A percentile compares a stretch with the other conserved stretches of the same genome.
These are phyloP conservation scores for Cossypha niveicapilla DNA, from an alignment of 2,797 vertebrate genomes.

Conservation along the genomic window DNA sequence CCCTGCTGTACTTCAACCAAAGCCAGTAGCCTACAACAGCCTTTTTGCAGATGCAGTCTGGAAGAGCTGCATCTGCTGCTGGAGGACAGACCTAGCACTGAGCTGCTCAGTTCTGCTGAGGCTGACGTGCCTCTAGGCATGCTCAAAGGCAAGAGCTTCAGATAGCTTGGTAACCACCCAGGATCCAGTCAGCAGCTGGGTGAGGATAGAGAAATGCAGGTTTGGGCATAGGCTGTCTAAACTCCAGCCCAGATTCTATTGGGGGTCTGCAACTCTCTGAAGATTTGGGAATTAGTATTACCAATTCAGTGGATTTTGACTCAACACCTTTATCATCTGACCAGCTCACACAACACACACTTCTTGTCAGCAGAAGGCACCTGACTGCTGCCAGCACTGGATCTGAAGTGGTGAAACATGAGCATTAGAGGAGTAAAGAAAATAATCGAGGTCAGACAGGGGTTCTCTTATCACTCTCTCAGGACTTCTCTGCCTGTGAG, in stretches of 20 bases:
- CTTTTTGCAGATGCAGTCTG: not conserved
- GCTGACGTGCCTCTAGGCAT: not conserved
- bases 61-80: not conserved
- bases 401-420: not conserved
- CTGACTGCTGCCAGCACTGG: not conserved
- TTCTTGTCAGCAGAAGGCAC: not conserved
- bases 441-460: not conserved
- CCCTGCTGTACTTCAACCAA: not conserved
- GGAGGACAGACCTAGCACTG: not conserved
- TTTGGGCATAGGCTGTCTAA: not conserved
- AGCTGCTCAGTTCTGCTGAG: not conserved
- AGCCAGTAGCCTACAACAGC: not conserved
- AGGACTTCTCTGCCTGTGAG: not conserved
- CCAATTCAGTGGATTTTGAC: not conserved
- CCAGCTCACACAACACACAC: not conserved
- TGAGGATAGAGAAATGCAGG: not conserved
- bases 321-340: not conserved
- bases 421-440: not conserved
- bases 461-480: not conserved
- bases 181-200: not conserved
- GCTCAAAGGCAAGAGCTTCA: not conserved
- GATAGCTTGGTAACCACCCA: not conserved
- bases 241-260: not conserved
- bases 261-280: not conserved
- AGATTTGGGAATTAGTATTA: not conserved